A percentile compares a stretch with the other conserved stretches of the same genome.
These are phyloP conservation scores for Dysidea cf. avara DNA, from an alignment of 37 sponge, comb jelly and placozoan species.

Conservation along the genomic window DNA sequence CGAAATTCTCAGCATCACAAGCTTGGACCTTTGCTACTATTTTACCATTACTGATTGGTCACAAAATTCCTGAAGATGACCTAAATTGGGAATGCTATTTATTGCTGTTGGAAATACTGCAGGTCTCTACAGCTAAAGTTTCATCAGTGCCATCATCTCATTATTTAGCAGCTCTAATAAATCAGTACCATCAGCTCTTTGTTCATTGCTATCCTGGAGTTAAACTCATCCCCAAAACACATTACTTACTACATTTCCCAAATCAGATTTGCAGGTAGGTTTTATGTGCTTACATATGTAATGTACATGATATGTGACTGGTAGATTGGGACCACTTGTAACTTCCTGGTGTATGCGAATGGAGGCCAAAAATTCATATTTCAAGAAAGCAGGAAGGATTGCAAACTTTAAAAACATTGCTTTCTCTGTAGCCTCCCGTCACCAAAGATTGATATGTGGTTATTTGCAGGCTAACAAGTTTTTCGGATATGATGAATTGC, in stretches of 20 bases:
- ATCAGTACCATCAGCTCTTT: constrained; percentile 21
- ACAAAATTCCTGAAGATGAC: constrained; percentile 33
- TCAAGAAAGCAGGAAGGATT: constrained; percentile 13
- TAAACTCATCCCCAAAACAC: constrained; percentile 3
- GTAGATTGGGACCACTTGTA: constrained; percentile 27
- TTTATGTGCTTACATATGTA: too few relatives aligned
- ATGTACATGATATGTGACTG: not conserved
- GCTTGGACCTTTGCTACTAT: constrained; percentile 16
- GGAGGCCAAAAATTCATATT: constrained; percentile 38
- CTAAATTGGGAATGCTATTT: constrained; percentile 35
- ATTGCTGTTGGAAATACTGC: constrained; percentile 15
- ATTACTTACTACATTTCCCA: constrained; percentile 42
- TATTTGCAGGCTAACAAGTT: constrained; percentile 14
- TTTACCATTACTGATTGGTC: constrained; percentile 17
- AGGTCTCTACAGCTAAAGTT: not conserved
- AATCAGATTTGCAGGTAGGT: constrained; percentile 4
- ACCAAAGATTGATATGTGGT: constrained; percentile 30
- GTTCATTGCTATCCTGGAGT: constrained; percentile 21
- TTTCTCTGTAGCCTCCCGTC: constrained; percentile 14
- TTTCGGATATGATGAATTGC: not conserved
- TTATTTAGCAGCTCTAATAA: constrained; percentile 20
- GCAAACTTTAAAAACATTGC: constrained; percentile 29
- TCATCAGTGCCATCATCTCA: not conserved
- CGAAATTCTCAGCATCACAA: constrained; percentile 13
- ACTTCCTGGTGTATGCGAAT: constrained; percentile 35